phyloP scores from a whole-genome alignment of 2,113 vertebrate genomes.

The Scopus umbretta region DNA sequence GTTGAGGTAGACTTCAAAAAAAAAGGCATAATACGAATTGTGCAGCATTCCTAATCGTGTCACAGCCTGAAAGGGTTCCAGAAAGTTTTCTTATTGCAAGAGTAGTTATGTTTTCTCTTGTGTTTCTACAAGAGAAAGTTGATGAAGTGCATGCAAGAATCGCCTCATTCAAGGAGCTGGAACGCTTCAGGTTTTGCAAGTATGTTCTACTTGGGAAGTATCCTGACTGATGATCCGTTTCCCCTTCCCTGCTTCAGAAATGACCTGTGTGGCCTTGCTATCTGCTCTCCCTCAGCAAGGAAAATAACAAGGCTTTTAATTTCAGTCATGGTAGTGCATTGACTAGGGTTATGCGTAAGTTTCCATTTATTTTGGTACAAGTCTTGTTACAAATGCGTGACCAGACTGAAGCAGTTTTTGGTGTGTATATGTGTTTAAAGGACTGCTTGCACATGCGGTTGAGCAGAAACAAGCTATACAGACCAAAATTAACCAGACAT shows the following conservation, averaged over 20 bases:
- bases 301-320: neutral
- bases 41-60: neutral
- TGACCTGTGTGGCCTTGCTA: neutral
- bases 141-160: neutral
- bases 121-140: neutral
- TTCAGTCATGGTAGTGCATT: neutral
- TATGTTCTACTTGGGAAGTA: neutral
- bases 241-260: neutral
- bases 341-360: neutral
- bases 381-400: neutral
- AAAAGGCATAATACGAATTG: fast-evolving
- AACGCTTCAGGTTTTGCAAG: neutral
- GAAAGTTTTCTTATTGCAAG: neutral
- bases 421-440: neutral
- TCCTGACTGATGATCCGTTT: neutral
- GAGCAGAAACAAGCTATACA: neutral
- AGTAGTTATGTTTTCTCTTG: neutral
- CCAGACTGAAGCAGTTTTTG: neutral
- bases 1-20: neutral
- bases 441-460: neutral
- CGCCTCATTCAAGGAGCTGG: neutral
- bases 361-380: neutral
- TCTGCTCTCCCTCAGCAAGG: neutral
- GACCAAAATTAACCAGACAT: neutral
- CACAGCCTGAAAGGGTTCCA: neutral